Evolutionary conservation across 1,140 invertebrate species (phyloP).

Genomic region (Bombus confusus): DNA sequence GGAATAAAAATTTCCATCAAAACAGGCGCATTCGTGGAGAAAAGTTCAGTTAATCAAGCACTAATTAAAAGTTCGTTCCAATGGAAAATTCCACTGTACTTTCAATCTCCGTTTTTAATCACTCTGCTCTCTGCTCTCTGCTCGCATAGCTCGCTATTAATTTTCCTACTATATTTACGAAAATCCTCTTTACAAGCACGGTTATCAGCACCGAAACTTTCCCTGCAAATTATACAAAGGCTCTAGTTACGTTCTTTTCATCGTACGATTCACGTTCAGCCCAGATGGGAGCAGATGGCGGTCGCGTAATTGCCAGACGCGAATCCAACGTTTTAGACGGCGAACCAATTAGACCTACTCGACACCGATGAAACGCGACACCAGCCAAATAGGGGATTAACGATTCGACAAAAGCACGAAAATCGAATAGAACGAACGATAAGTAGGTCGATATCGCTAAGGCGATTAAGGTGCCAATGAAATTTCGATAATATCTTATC

Average conservation of each 20-base stretch:
- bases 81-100: neutral
- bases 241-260: neutral
- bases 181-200: neutral
- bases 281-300: neutral
- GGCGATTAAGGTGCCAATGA: conserved; percentile 30
- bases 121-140: too few relatives aligned
- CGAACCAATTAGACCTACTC: conserved; percentile 1
- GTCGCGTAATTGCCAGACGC: neutral
- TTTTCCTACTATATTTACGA: neutral
- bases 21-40: neutral
- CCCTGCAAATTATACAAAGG: neutral
- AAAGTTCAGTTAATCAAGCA: neutral
- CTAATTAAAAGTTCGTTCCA: neutral
- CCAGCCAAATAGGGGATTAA: neutral
- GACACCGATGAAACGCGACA: neutral
- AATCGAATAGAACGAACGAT: conserved; percentile 15
- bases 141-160: too few relatives aligned
- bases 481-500: conserved; percentile 50
- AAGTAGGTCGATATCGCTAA: neutral
- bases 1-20: neutral
- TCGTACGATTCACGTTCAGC: neutral
- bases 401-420: neutral
- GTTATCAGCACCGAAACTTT: neutral
- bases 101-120: too few relatives aligned
- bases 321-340: neutral